A percentile compares a stretch with the other conserved stretches of the same genome.
These are phyloP conservation scores for Danaus plexippus DNA, from an alignment of 1,140 invertebrate species.

Conservation along the genomic window DNA sequence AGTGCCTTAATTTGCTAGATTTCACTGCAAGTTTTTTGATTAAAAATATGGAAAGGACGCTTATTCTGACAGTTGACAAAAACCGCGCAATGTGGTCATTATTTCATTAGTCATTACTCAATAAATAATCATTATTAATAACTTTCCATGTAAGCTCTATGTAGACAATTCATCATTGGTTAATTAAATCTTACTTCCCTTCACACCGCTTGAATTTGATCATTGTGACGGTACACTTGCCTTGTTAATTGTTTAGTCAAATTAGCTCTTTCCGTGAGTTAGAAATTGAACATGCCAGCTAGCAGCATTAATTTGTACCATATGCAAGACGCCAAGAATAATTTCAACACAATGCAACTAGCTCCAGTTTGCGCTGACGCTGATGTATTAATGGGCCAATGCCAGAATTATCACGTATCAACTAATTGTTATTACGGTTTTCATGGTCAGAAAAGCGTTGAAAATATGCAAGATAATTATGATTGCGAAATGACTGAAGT, in stretches of 20 bases:
- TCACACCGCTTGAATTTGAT: no score
- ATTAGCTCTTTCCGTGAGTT: no score
- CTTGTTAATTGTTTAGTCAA: no score
- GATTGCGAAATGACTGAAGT: conserved; percentile 59
- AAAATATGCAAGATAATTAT: conserved; percentile 25
- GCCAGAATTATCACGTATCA: conserved; percentile 57
- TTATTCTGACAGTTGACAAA: conserved; percentile 15
- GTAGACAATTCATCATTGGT: no score
- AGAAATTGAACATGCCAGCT: conserved; percentile 44
- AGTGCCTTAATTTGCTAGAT: no score
- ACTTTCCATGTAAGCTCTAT: no score
- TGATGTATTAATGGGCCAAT: conserved; percentile 53
- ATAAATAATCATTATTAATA: no score
- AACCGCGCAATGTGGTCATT: conserved; percentile 18
- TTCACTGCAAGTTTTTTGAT: no score
- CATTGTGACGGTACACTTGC: no score
- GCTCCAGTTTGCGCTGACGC: conserved; percentile 51
- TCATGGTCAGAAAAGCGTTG: conserved; percentile 38
- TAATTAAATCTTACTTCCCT: no score
- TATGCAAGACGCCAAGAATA: conserved; percentile 62
- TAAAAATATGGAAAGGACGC: conserved; percentile 3
- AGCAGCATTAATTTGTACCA: conserved; percentile 53
- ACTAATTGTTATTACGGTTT: conserved; percentile 64
- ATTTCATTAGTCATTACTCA: conserved; percentile 3
- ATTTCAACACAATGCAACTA: conserved; percentile 57